These are phyloP conservation scores for Ashinkailepas kermadecensis DNA, from an alignment of 2,888 invertebrate genomes.

Conservation along the genomic window DNA sequence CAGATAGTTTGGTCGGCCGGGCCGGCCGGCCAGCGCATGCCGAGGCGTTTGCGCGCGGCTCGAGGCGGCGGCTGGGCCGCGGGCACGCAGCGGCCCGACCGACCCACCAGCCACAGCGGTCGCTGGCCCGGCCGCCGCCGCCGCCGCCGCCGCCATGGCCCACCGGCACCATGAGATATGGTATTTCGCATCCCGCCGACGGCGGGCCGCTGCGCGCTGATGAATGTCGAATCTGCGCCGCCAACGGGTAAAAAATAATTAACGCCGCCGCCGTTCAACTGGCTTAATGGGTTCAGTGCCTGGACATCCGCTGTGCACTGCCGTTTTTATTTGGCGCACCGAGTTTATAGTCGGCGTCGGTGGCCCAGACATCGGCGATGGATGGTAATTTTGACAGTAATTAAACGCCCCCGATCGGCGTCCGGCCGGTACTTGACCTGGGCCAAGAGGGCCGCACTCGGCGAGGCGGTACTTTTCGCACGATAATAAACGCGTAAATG, in stretches of 20 bases:
- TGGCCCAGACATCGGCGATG: neutral
- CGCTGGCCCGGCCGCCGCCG: neutral
- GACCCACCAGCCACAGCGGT: neutral
- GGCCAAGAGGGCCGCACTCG: neutral
- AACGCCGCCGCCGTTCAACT: neutral
- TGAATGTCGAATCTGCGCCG: constrained; percentile 16
- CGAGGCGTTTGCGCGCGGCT: neutral
- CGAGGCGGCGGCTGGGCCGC: neutral
- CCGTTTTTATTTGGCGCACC: neutral
- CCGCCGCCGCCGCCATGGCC: neutral
- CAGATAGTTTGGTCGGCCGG: neutral
- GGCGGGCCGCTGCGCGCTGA: neutral
- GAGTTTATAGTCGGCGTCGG: neutral
- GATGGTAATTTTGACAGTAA: constrained; percentile 14
- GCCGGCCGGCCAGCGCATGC: neutral
- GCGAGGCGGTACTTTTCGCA: neutral
- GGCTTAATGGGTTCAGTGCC: constrained; percentile 12
- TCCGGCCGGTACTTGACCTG: neutral
- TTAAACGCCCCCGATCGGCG: constrained; percentile 11
- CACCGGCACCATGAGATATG: constrained; percentile 4
- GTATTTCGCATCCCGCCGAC: constrained; percentile 8
- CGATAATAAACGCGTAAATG: neutral
- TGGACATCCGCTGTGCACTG: neutral
- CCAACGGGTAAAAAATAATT: constrained; percentile 1
- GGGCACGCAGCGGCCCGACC: neutral